Conservation (phyloP, 2,888 invertebrate species). For the Eledona agricola region DNA sequence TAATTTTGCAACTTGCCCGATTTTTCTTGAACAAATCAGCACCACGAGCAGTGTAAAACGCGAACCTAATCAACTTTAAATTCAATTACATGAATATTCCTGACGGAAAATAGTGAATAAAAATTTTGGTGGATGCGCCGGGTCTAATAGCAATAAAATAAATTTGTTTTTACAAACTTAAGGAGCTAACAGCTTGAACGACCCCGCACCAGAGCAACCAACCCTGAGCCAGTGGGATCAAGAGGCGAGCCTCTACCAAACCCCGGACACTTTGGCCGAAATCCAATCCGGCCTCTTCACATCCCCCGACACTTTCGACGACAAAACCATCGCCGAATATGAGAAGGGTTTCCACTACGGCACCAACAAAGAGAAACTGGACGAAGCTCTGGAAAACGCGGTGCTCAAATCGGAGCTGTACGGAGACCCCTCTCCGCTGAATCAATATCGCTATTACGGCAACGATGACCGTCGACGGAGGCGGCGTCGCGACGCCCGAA, state of each 20-base stretch:
- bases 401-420: slow-evolving; percentile 71
- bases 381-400: slow-evolving; percentile 66
- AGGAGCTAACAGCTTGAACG: slow-evolving; percentile 46
- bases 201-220: slow-evolving; percentile 44
- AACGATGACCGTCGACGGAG: slow-evolving; percentile 45
- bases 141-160: slow-evolving; percentile 1
- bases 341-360: slow-evolving; percentile 60
- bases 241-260: slow-evolving; percentile 39
- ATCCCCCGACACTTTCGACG: slow-evolving; percentile 52
- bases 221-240: slow-evolving; percentile 49
- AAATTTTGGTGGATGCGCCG: slow-evolving; percentile 9
- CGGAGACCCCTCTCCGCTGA: slow-evolving; percentile 68
- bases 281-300: slow-evolving; percentile 54
- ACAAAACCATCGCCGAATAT: slow-evolving; percentile 58
- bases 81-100: too few species aligned
- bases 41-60: too few species aligned
- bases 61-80: too few species aligned
- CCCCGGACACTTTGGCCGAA: slow-evolving; percentile 44
- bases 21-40: too few species aligned
- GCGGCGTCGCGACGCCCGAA: slow-evolving; percentile 53
- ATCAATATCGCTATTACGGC: slow-evolving; percentile 59
- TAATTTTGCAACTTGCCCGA: too few species aligned
- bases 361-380: slow-evolving; percentile 57
- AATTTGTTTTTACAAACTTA: slow-evolving; percentile 29
- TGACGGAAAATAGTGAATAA: neutral